Conservation (phyloP, 2,113 vertebrate genomes). For the Megalops atlanticus region DNA sequence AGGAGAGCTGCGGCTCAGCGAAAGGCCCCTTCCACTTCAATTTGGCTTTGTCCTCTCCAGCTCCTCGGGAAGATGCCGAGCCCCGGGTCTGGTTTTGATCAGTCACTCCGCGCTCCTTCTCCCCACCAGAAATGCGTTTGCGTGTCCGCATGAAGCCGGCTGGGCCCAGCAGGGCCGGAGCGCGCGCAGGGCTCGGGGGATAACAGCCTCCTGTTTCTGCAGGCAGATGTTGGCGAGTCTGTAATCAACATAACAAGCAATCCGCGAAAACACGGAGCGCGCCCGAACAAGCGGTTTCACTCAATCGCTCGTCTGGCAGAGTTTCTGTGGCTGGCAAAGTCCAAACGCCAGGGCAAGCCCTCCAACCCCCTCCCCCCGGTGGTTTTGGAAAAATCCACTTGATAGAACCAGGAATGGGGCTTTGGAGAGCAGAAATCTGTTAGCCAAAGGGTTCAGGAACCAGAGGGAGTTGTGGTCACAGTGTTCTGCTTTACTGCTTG, state of each 20-base stretch:
- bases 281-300: slow-evolving; percentile 34
- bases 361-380: slow-evolving; percentile 14
- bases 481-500: slow-evolving; percentile 29
- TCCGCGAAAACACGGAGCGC: slow-evolving; percentile 9
- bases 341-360: slow-evolving; percentile 15
- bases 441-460: not conserved
- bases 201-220: slow-evolving; percentile 4
- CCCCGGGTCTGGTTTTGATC: slow-evolving; percentile 37
- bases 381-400: slow-evolving; percentile 32
- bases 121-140: not conserved
- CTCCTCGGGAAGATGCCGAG: slow-evolving; percentile 36
- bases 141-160: not conserved
- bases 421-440: slow-evolving; percentile 12
- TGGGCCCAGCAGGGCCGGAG: not conserved
- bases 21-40: slow-evolving; percentile 30
- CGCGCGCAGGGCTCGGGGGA: not conserved
- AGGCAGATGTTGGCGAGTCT: slow-evolving; percentile 17
- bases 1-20: slow-evolving; percentile 36
- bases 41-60: slow-evolving; percentile 20
- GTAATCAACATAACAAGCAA: slow-evolving; percentile 25
- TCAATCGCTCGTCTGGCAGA: slow-evolving; percentile 23
- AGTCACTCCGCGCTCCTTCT: slow-evolving; percentile 2
- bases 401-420: slow-evolving; percentile 30
- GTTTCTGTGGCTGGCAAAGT: slow-evolving; percentile 10
- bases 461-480: slow-evolving; percentile 13